Conservation (phyloP, 2,113 vertebrate species). For the Melospiza georgiana region DNA sequence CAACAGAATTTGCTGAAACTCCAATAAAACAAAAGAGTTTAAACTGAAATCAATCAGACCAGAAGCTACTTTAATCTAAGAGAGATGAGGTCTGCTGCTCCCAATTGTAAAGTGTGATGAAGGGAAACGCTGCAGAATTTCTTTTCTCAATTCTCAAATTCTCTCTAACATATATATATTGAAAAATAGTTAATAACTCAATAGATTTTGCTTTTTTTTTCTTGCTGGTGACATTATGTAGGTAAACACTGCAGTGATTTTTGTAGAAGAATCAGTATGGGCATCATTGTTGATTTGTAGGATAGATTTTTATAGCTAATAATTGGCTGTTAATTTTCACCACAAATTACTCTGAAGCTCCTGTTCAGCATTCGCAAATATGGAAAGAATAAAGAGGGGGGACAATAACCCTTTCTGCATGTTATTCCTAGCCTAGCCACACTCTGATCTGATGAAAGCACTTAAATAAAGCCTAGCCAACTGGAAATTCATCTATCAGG, state of each 20-base stretch:
- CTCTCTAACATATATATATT: not conserved
- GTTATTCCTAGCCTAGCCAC: not conserved
- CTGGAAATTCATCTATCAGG: not conserved
- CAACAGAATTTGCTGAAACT: not conserved
- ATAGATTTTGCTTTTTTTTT: not conserved
- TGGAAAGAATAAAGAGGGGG: not conserved
- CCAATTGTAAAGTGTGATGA: not conserved
- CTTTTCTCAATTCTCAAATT: not conserved
- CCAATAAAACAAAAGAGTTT: not conserved
- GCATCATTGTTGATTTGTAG: not conserved
- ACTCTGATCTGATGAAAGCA: not conserved
- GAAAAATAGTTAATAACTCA: not conserved
- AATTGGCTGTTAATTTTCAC: not conserved
- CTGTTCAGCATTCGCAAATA: not conserved
- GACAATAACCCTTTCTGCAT: not conserved
- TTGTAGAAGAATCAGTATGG: not conserved
- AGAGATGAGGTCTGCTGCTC: not conserved
- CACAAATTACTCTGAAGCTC: not conserved
- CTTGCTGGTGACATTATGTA: not conserved
- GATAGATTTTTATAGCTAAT: not conserved
- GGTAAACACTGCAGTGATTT: not conserved
- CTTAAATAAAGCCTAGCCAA: not conserved
- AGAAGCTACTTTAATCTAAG: not conserved
- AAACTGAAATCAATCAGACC: not conserved
- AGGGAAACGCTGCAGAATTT: not conserved